Percentiles rank a stretch among this genome's conserved stretches.
phyloP scores from a whole-genome alignment of 2,113 vertebrate genomes.

The Gymnocephalus cernua region DNA sequence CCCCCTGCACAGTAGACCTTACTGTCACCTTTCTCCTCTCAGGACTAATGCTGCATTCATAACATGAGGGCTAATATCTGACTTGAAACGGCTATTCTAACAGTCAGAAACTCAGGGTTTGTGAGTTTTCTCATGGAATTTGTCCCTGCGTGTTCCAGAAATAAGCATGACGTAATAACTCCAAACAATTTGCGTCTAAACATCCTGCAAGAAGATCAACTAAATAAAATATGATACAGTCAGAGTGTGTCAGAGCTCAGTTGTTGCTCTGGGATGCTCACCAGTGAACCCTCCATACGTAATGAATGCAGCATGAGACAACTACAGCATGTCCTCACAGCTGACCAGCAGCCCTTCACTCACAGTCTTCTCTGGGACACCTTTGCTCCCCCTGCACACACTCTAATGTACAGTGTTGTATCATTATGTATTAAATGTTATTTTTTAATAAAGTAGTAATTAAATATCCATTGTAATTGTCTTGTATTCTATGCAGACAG shows the following conservation, averaged over 20 bases:
- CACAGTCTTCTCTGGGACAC: slow-evolving; percentile 59
- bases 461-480: slow-evolving; percentile 44
- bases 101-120: slow-evolving; percentile 56
- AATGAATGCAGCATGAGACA: slow-evolving; percentile 67
- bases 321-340: slow-evolving; percentile 50
- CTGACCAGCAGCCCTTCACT: slow-evolving; percentile 62
- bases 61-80: slow-evolving; percentile 40
- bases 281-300: slow-evolving; percentile 12
- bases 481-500: slow-evolving; percentile 2
- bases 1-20: slow-evolving; percentile 20
- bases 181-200: neutral
- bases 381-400: slow-evolving; percentile 23
- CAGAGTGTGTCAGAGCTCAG: slow-evolving; percentile 26
- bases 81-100: slow-evolving; percentile 8
- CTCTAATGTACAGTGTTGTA: slow-evolving; percentile 73
- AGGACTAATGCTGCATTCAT: slow-evolving; percentile 72
- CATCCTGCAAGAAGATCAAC: neutral
- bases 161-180: neutral
- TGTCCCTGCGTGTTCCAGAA: slow-evolving; percentile 24
- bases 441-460: slow-evolving; percentile 81
- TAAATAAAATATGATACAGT: neutral
- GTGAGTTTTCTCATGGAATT: slow-evolving; percentile 13
- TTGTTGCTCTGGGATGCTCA: neutral
- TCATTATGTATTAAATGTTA: slow-evolving; percentile 76
- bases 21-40: slow-evolving; percentile 51